Evolutionary conservation across 2,888 invertebrate species (phyloP), one percentile per base, ranked within the genome.

Genomic region (Amphimallon solstitiale): DNA sequence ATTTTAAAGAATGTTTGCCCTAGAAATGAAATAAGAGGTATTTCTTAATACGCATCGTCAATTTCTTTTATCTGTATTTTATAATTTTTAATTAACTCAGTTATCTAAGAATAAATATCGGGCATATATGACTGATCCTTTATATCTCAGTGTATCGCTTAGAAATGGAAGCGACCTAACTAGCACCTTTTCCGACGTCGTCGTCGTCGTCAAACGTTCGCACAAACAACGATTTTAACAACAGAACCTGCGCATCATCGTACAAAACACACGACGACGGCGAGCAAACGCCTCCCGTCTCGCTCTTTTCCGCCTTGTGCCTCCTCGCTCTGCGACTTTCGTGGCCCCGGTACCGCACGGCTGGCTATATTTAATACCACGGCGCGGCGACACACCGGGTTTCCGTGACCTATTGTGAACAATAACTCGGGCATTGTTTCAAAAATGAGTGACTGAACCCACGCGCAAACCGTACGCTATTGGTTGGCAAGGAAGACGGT

Each of bases 391-490:
- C 64, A 56, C 29, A 9, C n/a, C n/a, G 21, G 56, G 62, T 63
- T 43, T 49, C 52, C 61, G 65, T 65, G 65, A 60, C 64, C 64
- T 64, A 56, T 66, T 61, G 51, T 66, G 60, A 61, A 49, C 65
- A 60, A 66, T 61, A 61, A 51, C 52, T 51, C 61, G 65, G 64
- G 65, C 65, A 66, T 66, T 66, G 65, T 66, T 66, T 66, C 65
- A 66, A 66, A 66, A 66, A 66, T 66, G 65, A 66, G 65, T 66
- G 61, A 66, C 65, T 59, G 76, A 78, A 78, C 81, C 81, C 81
- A 81, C 82, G 82, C 81, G 79, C 80, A 78, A 77, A 72, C 71
- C 68, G 71, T 66, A 65, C 75, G 72, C 78, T 71, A 82, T 82
- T 82, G 82, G 82, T 72, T 78, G 79, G 79, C 78, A 74, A 59